Percentiles rank a stretch among this genome's conserved stretches.
phyloP scores from a whole-genome alignment of 2,113 vertebrate species.

The Felis chaus region DNA sequence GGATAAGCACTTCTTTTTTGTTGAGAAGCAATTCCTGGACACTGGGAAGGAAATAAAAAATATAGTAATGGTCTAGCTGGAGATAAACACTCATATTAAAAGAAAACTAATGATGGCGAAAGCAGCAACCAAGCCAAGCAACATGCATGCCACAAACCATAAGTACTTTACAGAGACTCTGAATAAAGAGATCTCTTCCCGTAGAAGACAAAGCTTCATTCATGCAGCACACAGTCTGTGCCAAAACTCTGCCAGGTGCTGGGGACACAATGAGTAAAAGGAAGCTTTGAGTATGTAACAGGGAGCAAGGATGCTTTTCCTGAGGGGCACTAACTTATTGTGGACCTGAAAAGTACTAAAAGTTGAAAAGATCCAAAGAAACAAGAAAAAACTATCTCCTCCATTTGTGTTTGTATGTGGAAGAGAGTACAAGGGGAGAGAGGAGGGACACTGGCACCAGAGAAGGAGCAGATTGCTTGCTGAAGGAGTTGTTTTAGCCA shows the following conservation, averaged over 20 bases:
- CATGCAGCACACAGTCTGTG: not conserved
- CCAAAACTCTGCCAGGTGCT: not conserved
- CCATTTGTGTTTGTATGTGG: not conserved
- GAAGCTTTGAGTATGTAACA: not conserved
- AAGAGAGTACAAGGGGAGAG: not conserved
- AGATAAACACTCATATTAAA: not conserved
- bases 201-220: not conserved
- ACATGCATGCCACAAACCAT: not conserved
- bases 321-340: not conserved
- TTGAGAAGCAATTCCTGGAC: not conserved
- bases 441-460: not conserved
- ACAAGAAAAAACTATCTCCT: not conserved
- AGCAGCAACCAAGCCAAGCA: not conserved
- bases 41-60: conserved; percentile 28
- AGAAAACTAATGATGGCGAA: conserved; percentile 6
- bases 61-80: not conserved
- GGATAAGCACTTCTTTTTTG: not conserved
- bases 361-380: not conserved
- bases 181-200: not conserved
- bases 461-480: not conserved
- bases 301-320: not conserved
- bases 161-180: not conserved
- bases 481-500: not conserved
- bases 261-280: not conserved
- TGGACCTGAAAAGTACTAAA: not conserved